Evolutionary conservation across 35 echinoderm and acorn worm genomes (phyloP).

Genomic region (Ophiothrix spiculata): DNA sequence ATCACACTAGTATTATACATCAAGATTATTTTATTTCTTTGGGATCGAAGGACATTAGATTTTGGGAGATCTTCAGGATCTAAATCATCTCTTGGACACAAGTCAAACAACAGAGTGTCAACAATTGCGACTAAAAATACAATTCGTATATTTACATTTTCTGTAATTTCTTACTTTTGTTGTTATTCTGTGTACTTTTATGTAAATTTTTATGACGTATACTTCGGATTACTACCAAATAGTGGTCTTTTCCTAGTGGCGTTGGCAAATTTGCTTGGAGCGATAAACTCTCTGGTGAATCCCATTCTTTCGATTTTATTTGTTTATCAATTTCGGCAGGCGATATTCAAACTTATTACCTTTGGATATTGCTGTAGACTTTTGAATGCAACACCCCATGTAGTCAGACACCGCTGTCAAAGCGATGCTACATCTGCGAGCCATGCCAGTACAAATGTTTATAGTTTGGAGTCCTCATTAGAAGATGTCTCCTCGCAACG

Average conservation of each 20-base stretch:
- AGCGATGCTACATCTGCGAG: too few species aligned
- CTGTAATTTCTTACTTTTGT: conserved; percentile 65
- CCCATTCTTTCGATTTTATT: conserved; percentile 55
- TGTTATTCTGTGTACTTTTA: conserved; percentile 95
- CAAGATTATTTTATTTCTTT: conserved; percentile 60
- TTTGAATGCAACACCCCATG: too few species aligned
- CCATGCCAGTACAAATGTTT: too few species aligned
- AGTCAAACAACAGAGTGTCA: conserved; percentile 7
- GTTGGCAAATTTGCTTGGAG: conserved; percentile 74
- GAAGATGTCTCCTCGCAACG: too few species aligned
- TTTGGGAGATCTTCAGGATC: background rate
- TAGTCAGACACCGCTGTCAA: too few species aligned
- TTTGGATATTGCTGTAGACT: background rate
- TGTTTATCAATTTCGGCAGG: conserved; percentile 43
- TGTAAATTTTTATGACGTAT: conserved; percentile 76
- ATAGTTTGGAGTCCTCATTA: too few species aligned
- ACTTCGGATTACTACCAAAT: conserved; percentile 64
- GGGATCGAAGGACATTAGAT: conserved; percentile 12
- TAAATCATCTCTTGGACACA: background rate
- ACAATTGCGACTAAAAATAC: conserved; percentile 25
- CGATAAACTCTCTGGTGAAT: conserved; percentile 69
- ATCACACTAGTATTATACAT: conserved; percentile 66
- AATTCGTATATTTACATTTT: conserved; percentile 50
- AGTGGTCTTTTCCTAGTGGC: conserved; percentile 60
- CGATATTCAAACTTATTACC: background rate